phyloP scores from a whole-genome alignment of 2,797 vertebrate species.

The Cossypha dichroa region DNA sequence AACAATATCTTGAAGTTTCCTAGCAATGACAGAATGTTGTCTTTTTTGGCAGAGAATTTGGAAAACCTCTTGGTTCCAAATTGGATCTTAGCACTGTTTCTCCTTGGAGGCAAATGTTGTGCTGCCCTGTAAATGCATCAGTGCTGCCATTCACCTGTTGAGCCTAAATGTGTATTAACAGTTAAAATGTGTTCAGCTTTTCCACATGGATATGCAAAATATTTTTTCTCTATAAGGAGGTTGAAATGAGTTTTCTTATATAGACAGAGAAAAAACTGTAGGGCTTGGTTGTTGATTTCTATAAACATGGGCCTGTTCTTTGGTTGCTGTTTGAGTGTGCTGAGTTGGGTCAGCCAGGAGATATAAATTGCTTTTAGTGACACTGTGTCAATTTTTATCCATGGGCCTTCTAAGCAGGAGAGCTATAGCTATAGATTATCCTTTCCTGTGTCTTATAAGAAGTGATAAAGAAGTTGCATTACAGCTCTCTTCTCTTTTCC shows the following conservation, averaged over 20 bases:
- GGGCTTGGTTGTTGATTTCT: not conserved
- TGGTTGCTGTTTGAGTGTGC: not conserved
- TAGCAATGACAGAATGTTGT: not conserved
- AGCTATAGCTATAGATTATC: not conserved
- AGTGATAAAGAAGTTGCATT: not conserved
- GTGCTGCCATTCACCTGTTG: not conserved
- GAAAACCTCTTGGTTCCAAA: not conserved
- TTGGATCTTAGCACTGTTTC: not conserved
- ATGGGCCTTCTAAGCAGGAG: not conserved
- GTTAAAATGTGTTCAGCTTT: not conserved
- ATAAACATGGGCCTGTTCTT: fast-evolving
- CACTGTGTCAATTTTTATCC: not conserved
- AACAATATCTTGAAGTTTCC: not conserved
- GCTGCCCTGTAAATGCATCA: not conserved
- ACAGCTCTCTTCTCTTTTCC: not conserved
- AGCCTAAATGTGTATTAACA: not conserved
- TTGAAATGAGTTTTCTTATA: not conserved
- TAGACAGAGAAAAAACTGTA: not conserved
- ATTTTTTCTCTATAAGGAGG: not conserved
- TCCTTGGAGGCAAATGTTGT: not conserved
- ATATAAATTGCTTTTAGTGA: not conserved
- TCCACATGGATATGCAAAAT: not conserved
- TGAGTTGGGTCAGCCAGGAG: not conserved
- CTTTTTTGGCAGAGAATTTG: not conserved
- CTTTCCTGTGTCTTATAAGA: not conserved